These are phyloP conservation scores for Pseudochaenichthys georgianus DNA, from an alignment of 2,797 vertebrate species.

Conservation along the genomic window DNA sequence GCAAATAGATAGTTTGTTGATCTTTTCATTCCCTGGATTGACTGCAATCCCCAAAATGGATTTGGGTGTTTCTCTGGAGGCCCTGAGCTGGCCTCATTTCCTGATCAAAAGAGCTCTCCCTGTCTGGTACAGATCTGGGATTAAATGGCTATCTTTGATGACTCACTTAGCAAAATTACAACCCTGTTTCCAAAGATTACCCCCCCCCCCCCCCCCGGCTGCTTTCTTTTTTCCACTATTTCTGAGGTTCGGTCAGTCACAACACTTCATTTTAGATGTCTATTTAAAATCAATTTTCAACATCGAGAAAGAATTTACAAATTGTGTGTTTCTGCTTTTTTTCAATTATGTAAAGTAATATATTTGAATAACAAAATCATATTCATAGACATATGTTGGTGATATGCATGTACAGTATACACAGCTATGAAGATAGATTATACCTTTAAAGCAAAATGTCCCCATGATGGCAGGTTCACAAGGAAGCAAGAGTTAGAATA, in stretches of 20 bases:
- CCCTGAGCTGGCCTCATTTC: conserved; percentile 76
- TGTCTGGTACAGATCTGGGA: conserved; percentile 81
- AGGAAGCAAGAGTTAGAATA: conserved; percentile 38
- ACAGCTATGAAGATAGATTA: conserved; percentile 22
- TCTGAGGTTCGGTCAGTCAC: conserved; percentile 39
- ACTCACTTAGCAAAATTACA: conserved; percentile 85
- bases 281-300: conserved; percentile 31
- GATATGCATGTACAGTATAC: background rate
- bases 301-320: background rate
- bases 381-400: conserved; percentile 4
- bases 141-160: conserved; percentile 86
- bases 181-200: conserved; percentile 71
- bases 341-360: background rate
- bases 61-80: conserved; percentile 71
- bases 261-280: conserved; percentile 56
- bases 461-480: conserved; percentile 14
- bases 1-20: conserved; percentile 72
- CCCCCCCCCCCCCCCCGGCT: conserved; percentile 27
- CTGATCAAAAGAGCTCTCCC: conserved; percentile 80
- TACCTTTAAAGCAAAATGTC: conserved; percentile 27
- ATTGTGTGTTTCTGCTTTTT: background rate
- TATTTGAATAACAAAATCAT: background rate
- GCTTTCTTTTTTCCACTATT: conserved; percentile 21
- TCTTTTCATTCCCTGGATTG: conserved; percentile 76
- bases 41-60: conserved; percentile 78